Evolutionary conservation across 2,797 vertebrate genomes (phyloP).

Genomic region (Carapus acus): DNA sequence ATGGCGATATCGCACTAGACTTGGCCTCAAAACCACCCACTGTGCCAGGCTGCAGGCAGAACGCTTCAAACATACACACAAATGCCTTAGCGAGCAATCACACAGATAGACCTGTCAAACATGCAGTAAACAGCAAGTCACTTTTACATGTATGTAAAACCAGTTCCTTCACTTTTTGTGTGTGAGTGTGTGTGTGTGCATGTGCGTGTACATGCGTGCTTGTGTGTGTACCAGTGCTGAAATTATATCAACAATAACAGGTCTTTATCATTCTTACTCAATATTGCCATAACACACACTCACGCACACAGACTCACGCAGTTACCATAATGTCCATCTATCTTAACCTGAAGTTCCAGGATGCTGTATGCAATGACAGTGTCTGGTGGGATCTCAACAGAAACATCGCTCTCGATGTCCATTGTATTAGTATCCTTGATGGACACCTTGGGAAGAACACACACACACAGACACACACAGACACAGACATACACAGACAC

Average conservation of each 20-base stretch:
- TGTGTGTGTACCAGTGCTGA: background rate
- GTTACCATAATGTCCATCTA: slow-evolving; percentile 79
- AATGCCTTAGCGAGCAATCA: no score
- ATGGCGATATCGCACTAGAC: background rate
- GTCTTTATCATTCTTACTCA: no score
- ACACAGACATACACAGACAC: slow-evolving; percentile 1
- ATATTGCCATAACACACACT: background rate
- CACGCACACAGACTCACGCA: slow-evolving; percentile 1
- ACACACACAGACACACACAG: slow-evolving; percentile 11
- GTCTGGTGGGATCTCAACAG: slow-evolving; percentile 78
- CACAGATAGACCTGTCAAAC: background rate
- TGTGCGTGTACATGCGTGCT: no score
- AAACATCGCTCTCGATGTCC: slow-evolving; percentile 66
- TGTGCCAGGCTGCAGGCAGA: slow-evolving; percentile 75
- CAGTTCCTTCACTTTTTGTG: no score
- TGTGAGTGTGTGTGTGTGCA: no score
- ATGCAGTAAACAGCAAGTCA: no score
- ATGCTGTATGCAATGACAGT: slow-evolving; percentile 84
- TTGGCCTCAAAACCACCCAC: slow-evolving; percentile 77
- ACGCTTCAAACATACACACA: slow-evolving; percentile 63
- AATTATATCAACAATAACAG: no score
- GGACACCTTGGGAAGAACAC: slow-evolving; percentile 71
- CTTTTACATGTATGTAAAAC: no score
- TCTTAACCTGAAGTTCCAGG: slow-evolving; percentile 77
- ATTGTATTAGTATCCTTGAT: slow-evolving; percentile 67